These are phyloP conservation scores for Hirudinaria manillensis DNA, from an alignment of 2,888 invertebrate species.

Conservation along the genomic window DNA sequence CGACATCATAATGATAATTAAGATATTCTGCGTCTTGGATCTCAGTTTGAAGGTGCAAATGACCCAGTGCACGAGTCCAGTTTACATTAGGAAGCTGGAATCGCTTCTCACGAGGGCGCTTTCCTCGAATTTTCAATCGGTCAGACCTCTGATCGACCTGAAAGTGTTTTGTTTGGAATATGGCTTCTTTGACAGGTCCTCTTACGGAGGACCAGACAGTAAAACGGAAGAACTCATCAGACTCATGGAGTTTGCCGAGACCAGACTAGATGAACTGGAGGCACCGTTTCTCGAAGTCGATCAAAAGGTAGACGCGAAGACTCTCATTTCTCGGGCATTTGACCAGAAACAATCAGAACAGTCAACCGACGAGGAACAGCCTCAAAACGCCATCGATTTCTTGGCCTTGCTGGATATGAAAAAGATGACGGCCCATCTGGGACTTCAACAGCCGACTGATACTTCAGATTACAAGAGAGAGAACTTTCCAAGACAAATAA, in stretches of 20 bases:
- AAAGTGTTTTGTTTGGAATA: constrained; percentile 23
- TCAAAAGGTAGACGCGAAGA: constrained; percentile 9
- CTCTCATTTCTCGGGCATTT: neutral
- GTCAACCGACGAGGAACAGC: neutral
- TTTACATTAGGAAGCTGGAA: constrained; percentile 23
- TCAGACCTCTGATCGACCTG: constrained; percentile 12
- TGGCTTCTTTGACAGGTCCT: constrained; percentile 17
- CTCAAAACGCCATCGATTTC: neutral
- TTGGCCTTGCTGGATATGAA: constrained; percentile 15
- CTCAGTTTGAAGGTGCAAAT: constrained; percentile 16
- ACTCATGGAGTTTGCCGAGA: constrained; percentile 23
- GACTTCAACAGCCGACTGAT: constrained; percentile 14
- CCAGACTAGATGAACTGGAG: constrained; percentile 16
- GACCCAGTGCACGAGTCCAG: constrained; percentile 20
- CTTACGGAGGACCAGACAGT: constrained; percentile 22
- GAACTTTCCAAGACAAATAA: constrained; percentile 22
- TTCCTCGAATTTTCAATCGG: neutral
- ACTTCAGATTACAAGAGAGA: constrained; percentile 21
- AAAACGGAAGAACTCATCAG: constrained; percentile 26
- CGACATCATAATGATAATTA: constrained; percentile 16
- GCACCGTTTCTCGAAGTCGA: constrained; percentile 14
- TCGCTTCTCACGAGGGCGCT: constrained; percentile 9
- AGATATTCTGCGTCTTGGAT: constrained; percentile 23
- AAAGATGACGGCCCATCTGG: constrained; percentile 14
- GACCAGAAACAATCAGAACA: neutral